These are phyloP conservation scores for Tretioscincus oriximinensis DNA, from an alignment of 2,113 vertebrate species.

Conservation along the genomic window DNA sequence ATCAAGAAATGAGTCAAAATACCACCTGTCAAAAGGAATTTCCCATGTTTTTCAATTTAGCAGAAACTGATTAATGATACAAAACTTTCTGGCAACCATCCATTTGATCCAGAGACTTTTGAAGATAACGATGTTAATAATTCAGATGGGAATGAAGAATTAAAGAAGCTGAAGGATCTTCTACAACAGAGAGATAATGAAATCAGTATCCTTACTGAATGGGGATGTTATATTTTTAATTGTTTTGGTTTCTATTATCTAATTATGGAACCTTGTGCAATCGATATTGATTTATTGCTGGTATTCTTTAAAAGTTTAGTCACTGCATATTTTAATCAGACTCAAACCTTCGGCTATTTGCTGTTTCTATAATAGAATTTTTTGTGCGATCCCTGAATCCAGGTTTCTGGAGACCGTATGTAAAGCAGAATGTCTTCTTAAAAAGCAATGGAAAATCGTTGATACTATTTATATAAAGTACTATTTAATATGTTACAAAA, in stretches of 20 bases:
- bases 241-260: neutral
- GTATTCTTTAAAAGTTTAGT: neutral
- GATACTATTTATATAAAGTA: slow-evolving; percentile 27
- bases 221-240: neutral
- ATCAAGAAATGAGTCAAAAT: neutral
- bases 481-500: slow-evolving; percentile 40
- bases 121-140: slow-evolving; percentile 31
- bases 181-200: slow-evolving; percentile 88
- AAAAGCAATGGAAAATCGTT: slow-evolving; percentile 19
- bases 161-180: slow-evolving; percentile 78
- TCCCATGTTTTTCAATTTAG: slow-evolving; percentile 17
- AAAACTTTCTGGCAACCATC: slow-evolving; percentile 39
- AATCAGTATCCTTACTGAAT: slow-evolving; percentile 90
- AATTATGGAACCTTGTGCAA: slow-evolving; percentile 12
- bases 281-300: neutral
- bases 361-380: slow-evolving; percentile 23
- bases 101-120: slow-evolving; percentile 10
- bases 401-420: slow-evolving; percentile 6
- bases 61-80: slow-evolving; percentile 73
- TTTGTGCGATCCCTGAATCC: slow-evolving; percentile 7
- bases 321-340: neutral
- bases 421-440: neutral
- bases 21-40: neutral
- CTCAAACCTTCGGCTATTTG: slow-evolving; percentile 17
- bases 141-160: slow-evolving; percentile 55